A percentile compares a stretch with the other conserved stretches of the same genome.
Evolutionary conservation across 2,888 invertebrate species (phyloP).

Genomic region (Dynastes maya): DNA sequence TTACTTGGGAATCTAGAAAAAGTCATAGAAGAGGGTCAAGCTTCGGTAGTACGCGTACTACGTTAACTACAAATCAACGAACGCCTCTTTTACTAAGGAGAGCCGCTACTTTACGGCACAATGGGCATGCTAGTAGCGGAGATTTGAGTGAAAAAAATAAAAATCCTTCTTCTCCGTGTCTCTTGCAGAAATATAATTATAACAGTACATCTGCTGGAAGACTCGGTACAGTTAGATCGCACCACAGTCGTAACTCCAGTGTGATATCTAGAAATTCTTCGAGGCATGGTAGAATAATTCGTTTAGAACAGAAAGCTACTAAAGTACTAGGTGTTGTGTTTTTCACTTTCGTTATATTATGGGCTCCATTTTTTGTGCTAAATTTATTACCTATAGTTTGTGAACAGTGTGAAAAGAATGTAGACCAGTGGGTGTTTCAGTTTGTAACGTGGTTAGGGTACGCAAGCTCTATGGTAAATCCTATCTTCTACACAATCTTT

Average conservation of each 20-base stretch:
- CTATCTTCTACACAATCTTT: constrained; percentile 96
- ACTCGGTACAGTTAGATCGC: constrained; percentile 77
- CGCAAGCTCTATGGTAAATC: constrained; percentile 95
- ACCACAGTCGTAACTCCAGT: constrained; percentile 86
- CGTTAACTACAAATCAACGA: constrained; percentile 72
- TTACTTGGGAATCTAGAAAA: constrained; percentile 82
- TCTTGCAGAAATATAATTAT: constrained; percentile 70
- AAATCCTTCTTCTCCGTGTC: constrained; percentile 74
- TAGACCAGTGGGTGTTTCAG: constrained; percentile 87
- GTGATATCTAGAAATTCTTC: constrained; percentile 87
- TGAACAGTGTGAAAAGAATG: constrained; percentile 82
- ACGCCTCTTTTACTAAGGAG: constrained; percentile 73
- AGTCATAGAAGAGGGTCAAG: constrained; percentile 78
- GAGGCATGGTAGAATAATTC: constrained; percentile 86
- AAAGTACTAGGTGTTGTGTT: constrained; percentile 96
- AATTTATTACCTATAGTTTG: constrained; percentile 91
- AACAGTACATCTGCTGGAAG: constrained; percentile 57
- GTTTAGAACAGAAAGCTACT: constrained; percentile 95
- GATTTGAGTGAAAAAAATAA: constrained; percentile 66
- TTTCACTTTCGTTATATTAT: constrained; percentile 93
- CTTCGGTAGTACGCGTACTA: constrained; percentile 79
- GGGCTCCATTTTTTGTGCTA: constrained; percentile 96
- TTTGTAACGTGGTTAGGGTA: constrained; percentile 95
- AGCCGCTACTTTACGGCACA: constrained; percentile 76
- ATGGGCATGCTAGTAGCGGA: constrained; percentile 63